Conservation (phyloP, 2,888 invertebrate genomes). For the Choristoneura rosaceana region DNA sequence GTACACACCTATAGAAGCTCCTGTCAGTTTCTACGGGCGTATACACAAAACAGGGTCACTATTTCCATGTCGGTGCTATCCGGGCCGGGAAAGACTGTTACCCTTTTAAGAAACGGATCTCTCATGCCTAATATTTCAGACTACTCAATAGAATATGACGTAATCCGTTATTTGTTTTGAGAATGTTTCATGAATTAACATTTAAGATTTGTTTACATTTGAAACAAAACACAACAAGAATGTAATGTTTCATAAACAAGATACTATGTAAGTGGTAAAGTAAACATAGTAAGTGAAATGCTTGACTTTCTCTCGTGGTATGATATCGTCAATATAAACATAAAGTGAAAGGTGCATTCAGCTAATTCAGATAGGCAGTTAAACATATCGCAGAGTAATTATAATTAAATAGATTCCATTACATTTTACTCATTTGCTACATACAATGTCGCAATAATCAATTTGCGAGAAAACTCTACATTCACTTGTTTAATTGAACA, state of each 20-base stretch:
- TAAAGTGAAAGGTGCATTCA: background rate
- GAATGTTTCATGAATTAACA: background rate
- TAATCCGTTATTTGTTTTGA: background rate
- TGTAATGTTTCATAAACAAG: constrained; percentile 14
- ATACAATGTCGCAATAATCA: too few relatives aligned
- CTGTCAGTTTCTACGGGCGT: too few relatives aligned
- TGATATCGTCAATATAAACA: background rate
- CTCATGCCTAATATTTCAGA: background rate
- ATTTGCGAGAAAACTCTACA: too few relatives aligned
- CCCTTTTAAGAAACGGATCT: background rate
- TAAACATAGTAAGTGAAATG: constrained; percentile 8
- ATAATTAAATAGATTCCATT: too few relatives aligned
- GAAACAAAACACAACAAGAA: constrained; percentile 21
- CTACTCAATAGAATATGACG: background rate
- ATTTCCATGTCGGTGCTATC: too few relatives aligned
- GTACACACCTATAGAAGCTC: too few relatives aligned
- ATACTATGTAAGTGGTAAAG: constrained; percentile 18
- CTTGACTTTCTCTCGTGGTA: background rate
- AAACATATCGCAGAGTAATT: too few relatives aligned
- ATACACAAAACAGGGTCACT: too few relatives aligned
- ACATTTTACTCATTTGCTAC: too few relatives aligned
- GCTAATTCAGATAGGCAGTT: too few relatives aligned
- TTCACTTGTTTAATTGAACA: too few relatives aligned
- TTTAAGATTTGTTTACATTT: background rate
- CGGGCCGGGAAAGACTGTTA: too few relatives aligned